phyloP scores from a whole-genome alignment of 2,888 invertebrate genomes.

The Lasioglossum marginatum region DNA sequence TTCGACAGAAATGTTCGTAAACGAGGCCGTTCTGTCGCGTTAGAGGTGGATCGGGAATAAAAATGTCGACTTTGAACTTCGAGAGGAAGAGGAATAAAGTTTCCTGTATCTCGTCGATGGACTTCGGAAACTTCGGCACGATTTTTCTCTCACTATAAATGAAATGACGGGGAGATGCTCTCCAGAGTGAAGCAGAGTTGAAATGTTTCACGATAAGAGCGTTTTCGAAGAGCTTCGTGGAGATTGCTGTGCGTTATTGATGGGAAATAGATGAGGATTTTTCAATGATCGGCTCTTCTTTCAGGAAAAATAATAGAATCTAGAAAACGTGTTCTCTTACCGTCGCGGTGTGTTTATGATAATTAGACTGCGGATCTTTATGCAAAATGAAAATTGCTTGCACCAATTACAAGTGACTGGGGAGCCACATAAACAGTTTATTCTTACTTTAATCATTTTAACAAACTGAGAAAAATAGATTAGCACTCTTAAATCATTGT shows the following conservation, averaged over 20 bases:
- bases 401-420: too few species aligned
- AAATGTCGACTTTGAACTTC: background rate
- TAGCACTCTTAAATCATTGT: too few species aligned
- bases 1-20: background rate
- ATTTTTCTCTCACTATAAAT: background rate
- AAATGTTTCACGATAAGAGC: background rate
- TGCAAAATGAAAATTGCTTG: too few species aligned
- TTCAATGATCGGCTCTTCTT: background rate
- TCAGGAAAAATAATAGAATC: background rate
- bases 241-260: background rate
- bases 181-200: background rate
- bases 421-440: too few species aligned
- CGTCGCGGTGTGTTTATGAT: background rate
- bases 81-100: background rate
- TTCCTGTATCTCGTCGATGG: background rate
- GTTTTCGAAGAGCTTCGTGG: background rate
- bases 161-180: background rate
- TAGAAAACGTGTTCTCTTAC: background rate
- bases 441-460: too few species aligned
- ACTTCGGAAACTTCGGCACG: background rate
- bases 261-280: background rate
- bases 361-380: background rate
- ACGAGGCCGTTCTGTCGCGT: too few species aligned
- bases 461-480: too few species aligned
- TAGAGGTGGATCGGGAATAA: background rate